Percentiles rank a stretch among this genome's conserved stretches.
phyloP scores from a whole-genome alignment of 2,888 invertebrate genomes.

The Amaurobius ferox region DNA sequence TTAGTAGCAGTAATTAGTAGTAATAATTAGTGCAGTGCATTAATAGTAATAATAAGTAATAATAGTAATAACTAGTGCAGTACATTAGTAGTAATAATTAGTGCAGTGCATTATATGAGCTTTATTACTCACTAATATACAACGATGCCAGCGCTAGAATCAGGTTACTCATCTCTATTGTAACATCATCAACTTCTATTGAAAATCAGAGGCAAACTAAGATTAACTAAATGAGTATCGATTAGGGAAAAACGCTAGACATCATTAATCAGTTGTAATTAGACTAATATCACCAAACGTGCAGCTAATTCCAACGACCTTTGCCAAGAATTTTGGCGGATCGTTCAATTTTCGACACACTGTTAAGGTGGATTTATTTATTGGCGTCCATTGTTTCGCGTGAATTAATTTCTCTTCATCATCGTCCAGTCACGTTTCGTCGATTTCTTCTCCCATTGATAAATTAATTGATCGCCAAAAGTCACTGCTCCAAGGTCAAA shows the following conservation, averaged over 20 bases:
- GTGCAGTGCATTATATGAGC: no score
- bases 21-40: no score
- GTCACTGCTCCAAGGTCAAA: background rate
- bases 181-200: no score
- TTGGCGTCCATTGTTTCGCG: background rate
- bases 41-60: no score
- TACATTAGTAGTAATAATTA: no score
- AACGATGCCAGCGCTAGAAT: no score
- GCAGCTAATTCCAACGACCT: background rate
- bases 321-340: background rate
- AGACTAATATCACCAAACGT: background rate
- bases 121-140: no score
- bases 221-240: background rate
- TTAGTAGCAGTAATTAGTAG: no score
- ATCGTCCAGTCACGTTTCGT: conserved; percentile 49
- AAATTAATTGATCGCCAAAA: conserved; percentile 58
- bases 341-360: conserved; percentile 43
- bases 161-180: no score
- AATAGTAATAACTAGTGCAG: no score
- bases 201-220: background rate
- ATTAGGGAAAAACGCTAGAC: background rate
- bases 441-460: conserved; percentile 57
- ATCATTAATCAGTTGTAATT: background rate
- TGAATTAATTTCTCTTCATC: conserved; percentile 9
- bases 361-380: conserved; percentile 44